These are phyloP conservation scores for Zingel zingel DNA, from an alignment of 2,113 vertebrate genomes.

Conservation along the genomic window DNA sequence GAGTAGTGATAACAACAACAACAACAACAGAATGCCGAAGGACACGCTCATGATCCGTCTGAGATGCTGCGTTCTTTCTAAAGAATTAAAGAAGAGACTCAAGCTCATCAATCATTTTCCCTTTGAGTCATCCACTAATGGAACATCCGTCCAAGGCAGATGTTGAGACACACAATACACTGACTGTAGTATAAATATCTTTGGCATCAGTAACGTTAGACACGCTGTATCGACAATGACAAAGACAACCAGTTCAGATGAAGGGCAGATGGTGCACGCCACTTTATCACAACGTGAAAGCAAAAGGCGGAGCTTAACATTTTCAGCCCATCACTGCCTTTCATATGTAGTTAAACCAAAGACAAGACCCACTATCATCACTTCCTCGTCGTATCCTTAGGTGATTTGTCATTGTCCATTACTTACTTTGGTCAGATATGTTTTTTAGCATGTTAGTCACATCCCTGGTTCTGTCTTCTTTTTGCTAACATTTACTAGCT, in stretches of 20 bases:
- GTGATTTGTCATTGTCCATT: slow-evolving; percentile 32
- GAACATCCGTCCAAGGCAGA: slow-evolving; percentile 18
- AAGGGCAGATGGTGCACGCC: slow-evolving; percentile 52
- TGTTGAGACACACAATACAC: slow-evolving; percentile 31
- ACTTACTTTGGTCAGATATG: slow-evolving; percentile 15
- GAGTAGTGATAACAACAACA: slow-evolving; percentile 16
- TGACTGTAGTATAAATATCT: slow-evolving; percentile 28
- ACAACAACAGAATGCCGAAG: slow-evolving; percentile 29
- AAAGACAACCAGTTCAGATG: slow-evolving; percentile 47
- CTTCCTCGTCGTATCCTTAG: slow-evolving; percentile 23
- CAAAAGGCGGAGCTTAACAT: slow-evolving; percentile 56
- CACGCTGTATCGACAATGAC: slow-evolving; percentile 18
- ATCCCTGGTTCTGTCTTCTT: not conserved
- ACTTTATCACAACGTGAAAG: slow-evolving; percentile 44
- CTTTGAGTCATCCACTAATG: slow-evolving; percentile 32
- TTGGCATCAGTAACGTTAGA: not conserved
- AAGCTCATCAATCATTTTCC: slow-evolving; percentile 30
- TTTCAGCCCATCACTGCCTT: slow-evolving; percentile 47
- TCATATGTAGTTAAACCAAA: slow-evolving; percentile 41
- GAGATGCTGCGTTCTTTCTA: slow-evolving; percentile 1
- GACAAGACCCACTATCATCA: slow-evolving; percentile 29
- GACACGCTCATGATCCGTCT: not conserved
- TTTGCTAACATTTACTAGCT: not conserved
- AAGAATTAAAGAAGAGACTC: slow-evolving; percentile 27
- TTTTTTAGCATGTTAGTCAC: slow-evolving; percentile 31